phyloP scores from a whole-genome alignment of 2,888 invertebrate species.

The Margaritifera margaritifera region DNA sequence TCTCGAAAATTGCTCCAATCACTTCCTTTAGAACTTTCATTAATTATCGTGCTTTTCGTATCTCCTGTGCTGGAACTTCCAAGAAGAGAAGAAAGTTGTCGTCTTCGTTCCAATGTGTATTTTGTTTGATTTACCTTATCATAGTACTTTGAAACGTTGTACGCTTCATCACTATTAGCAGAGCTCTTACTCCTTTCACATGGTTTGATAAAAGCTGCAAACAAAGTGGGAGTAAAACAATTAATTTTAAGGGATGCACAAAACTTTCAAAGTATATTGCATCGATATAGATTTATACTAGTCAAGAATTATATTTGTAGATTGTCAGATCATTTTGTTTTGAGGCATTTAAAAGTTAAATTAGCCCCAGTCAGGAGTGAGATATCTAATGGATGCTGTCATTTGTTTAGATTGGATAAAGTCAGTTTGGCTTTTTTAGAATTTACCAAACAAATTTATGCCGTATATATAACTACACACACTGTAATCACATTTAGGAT shows the following conservation, averaged over 20 bases:
- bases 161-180: conserved; percentile 33
- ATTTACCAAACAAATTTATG: no score
- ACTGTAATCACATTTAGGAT: no score
- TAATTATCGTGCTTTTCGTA: conserved; percentile 8
- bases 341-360: no score
- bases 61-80: conserved; percentile 39
- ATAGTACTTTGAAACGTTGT: conserved; percentile 50
- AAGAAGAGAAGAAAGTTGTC: conserved; percentile 47
- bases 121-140: conserved; percentile 52
- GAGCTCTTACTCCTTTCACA: conserved; percentile 32
- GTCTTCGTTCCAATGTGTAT: conserved; percentile 53
- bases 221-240: not conserved
- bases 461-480: no score
- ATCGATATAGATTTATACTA: no score
- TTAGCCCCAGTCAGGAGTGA: no score
- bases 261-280: not conserved
- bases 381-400: no score
- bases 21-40: not conserved
- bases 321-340: no score
- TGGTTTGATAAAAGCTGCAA: conserved; percentile 52
- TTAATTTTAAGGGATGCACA: not conserved
- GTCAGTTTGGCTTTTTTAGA: no score
- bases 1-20: not conserved
- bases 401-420: no score
- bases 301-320: no score